These are phyloP conservation scores for Lottia scabra DNA, from an alignment of 2,888 invertebrate genomes.

Conservation along the genomic window DNA sequence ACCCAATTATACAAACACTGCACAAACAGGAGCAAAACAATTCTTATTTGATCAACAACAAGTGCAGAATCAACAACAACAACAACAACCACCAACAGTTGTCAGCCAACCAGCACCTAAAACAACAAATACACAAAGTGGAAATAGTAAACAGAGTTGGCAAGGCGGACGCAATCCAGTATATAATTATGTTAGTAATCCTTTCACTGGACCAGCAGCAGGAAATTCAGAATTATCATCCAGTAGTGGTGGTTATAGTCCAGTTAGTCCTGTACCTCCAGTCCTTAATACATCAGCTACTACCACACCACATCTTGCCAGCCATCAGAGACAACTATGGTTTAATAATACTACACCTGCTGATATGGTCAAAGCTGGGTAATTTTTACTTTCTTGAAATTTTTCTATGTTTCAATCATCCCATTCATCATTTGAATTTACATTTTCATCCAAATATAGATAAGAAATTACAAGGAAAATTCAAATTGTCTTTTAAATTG, in stretches of 20 bases:
- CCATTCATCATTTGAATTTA: too few relatives aligned
- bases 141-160: constrained; percentile 17
- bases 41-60: not conserved
- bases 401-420: too few relatives aligned
- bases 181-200: constrained; percentile 16
- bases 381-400: not conserved
- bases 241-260: constrained; percentile 39
- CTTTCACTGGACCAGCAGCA: constrained; percentile 26
- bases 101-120: constrained; percentile 24
- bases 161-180: constrained; percentile 3
- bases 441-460: too few relatives aligned
- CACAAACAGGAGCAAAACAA: constrained; percentile 4
- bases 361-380: not conserved
- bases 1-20: constrained; percentile 36
- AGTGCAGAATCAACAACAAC: constrained; percentile 36
- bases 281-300: constrained; percentile 5
- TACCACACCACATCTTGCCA: not conserved
- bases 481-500: too few relatives aligned
- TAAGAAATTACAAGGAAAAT: too few relatives aligned
- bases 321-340: not conserved
- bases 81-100: constrained; percentile 31
- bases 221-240: constrained; percentile 39
- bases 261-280: constrained; percentile 46
- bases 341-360: constrained; percentile 2
- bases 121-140: constrained; percentile 19